Evolutionary conservation across 2,113 vertebrate genomes (phyloP).

Genomic region (Cromileptes altivelis): DNA sequence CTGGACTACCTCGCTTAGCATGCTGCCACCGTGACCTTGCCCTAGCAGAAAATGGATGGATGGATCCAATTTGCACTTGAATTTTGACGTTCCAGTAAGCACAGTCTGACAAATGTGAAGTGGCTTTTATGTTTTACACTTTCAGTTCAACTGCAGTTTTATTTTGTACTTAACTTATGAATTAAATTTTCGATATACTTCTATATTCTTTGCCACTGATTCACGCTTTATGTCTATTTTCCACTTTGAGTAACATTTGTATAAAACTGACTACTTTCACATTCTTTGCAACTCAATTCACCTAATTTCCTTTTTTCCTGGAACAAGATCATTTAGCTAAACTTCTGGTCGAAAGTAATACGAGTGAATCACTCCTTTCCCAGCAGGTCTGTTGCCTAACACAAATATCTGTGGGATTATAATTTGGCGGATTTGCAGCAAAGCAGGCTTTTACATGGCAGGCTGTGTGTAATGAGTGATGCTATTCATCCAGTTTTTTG

Average conservation of each 20-base stretch:
- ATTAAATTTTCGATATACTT: slow-evolving; percentile 7
- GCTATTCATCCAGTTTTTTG: slow-evolving; percentile 53
- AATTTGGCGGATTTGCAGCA: slow-evolving; percentile 54
- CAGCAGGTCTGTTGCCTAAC: slow-evolving; percentile 37
- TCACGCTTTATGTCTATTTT: background rate
- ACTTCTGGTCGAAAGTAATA: slow-evolving; percentile 6
- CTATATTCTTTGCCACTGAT: background rate
- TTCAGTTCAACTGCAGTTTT: slow-evolving; percentile 25
- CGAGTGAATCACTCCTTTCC: slow-evolving; percentile 21
- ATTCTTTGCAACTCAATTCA: slow-evolving; percentile 17
- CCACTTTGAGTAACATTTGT: background rate
- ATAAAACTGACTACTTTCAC: slow-evolving; percentile 20
- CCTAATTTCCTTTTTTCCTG: background rate
- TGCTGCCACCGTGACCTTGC: background rate
- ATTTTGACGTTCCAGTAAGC: slow-evolving; percentile 25
- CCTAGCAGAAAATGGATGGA: background rate
- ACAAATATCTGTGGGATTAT: slow-evolving; percentile 42
- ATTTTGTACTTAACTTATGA: slow-evolving; percentile 15
- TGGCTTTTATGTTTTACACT: slow-evolving; percentile 5
- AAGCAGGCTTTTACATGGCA: slow-evolving; percentile 41
- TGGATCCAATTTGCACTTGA: slow-evolving; percentile 27
- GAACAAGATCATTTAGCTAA: background rate
- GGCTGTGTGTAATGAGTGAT: slow-evolving; percentile 55
- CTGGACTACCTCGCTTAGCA: background rate
- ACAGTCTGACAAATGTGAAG: slow-evolving; percentile 17